Percentiles rank a stretch among this genome's conserved stretches.
These are phyloP conservation scores for Phylloscopus trochilus DNA, from an alignment of 2,113 vertebrate species.

Conservation along the genomic window DNA sequence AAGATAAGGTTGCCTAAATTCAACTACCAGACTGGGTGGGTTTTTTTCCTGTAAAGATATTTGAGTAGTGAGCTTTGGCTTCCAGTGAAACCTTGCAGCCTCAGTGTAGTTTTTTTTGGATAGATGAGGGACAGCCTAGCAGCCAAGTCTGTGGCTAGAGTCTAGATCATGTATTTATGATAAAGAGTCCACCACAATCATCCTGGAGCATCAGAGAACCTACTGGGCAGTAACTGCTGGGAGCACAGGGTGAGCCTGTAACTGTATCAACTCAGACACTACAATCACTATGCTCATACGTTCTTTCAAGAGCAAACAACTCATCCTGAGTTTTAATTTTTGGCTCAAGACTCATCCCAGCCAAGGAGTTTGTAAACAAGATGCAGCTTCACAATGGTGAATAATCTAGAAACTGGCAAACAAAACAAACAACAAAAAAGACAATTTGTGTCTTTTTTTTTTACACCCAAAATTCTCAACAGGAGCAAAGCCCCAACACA, in stretches of 20 bases:
- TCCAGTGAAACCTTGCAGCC: neutral
- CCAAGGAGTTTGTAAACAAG: neutral
- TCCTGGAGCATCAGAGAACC: neutral
- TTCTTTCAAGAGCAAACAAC: neutral
- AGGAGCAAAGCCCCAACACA: neutral
- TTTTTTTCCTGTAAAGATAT: neutral
- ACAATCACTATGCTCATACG: rapidly evolving
- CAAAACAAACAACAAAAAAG: neutral
- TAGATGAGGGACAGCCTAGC: neutral
- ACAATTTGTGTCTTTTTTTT: rapidly evolving
- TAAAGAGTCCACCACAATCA: neutral
- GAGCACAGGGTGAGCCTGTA: neutral
- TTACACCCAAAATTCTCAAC: neutral
- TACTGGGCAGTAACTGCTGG: neutral
- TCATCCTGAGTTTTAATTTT: neutral
- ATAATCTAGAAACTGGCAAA: neutral
- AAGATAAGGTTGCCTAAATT: neutral
- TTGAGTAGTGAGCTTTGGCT: neutral
- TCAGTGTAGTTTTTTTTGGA: neutral
- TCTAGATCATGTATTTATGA: neutral
- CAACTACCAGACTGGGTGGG: rapidly evolving
- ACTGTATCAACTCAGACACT: neutral
- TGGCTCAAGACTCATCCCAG: neutral
- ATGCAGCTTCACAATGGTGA: neutral
- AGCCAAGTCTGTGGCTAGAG: neutral